Conservation (phyloP, 2,113 vertebrate species). For the Chaenocephalus aceratus region DNA sequence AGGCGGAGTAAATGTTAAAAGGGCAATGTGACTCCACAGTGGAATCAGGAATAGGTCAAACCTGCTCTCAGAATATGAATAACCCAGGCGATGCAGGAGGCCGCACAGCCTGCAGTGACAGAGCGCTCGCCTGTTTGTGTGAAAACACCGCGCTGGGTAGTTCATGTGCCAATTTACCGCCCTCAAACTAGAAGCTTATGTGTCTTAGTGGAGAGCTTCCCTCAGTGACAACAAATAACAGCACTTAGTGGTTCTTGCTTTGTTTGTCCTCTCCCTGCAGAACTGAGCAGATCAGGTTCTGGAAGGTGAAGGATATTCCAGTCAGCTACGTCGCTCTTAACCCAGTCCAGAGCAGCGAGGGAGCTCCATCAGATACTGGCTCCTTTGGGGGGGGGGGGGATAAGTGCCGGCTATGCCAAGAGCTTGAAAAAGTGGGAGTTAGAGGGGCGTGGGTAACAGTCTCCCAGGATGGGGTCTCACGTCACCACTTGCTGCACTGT, state of each 20-base stretch:
- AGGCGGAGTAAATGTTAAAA: too few species aligned
- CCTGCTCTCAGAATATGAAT: too few species aligned
- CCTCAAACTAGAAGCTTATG: constrained; percentile 46
- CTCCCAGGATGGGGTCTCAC: constrained; percentile 56
- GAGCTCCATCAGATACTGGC: constrained; percentile 55
- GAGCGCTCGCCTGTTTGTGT: not conserved
- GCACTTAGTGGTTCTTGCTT: constrained; percentile 83
- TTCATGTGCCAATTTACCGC: constrained; percentile 12
- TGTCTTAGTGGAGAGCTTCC: constrained; percentile 55
- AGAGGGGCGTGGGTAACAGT: not conserved
- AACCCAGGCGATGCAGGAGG: too few species aligned
- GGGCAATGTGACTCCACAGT: too few species aligned
- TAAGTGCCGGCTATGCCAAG: constrained; percentile 66
- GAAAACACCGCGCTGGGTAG: not conserved
- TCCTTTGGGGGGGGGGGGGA: constrained; percentile 35
- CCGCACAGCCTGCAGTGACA: too few species aligned
- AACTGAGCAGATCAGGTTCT: constrained; percentile 48
- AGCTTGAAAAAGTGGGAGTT: constrained; percentile 5
- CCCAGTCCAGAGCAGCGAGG: constrained; percentile 64
- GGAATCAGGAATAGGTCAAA: too few species aligned
- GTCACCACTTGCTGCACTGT: constrained; percentile 91
- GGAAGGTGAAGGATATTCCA: constrained; percentile 76
- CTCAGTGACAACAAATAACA: constrained; percentile 55
- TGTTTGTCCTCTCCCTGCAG: constrained; percentile 51
- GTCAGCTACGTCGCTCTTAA: constrained; percentile 57